These are phyloP conservation scores for Clunio marinus DNA, from an alignment of 2,888 invertebrate species.

Conservation along the genomic window DNA sequence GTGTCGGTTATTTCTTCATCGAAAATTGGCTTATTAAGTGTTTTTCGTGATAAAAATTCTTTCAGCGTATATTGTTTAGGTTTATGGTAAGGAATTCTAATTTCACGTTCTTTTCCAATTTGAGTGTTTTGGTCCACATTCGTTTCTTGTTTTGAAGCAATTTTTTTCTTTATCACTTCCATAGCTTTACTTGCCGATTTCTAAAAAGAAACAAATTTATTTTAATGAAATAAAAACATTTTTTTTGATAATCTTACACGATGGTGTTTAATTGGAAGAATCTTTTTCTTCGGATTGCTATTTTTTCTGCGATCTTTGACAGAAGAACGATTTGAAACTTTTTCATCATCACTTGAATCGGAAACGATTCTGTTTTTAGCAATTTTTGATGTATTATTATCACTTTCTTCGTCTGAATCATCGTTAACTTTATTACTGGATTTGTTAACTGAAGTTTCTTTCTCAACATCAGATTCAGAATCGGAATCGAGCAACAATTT, in stretches of 20 bases:
- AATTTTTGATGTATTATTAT: neutral
- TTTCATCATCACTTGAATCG: neutral
- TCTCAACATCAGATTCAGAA: neutral
- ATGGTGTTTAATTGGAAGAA: neutral
- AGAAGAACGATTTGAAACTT: neutral
- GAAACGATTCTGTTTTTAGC: neutral
- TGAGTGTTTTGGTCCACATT: constrained; percentile 71
- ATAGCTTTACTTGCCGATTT: constrained; percentile 4
- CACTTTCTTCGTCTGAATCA: neutral
- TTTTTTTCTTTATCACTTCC: constrained; percentile 12
- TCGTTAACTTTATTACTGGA: neutral
- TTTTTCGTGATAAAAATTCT: constrained; percentile 65
- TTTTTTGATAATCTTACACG: neutral
- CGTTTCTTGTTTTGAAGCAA: constrained; percentile 57
- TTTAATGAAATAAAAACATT: neutral
- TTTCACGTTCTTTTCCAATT: constrained; percentile 73
- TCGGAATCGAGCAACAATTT: constrained; percentile 2
- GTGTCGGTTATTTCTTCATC: neutral
- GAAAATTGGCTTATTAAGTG: constrained; percentile 43
- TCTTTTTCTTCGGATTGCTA: neutral
- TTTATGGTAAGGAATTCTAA: constrained; percentile 80
- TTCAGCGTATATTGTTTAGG: constrained; percentile 74
- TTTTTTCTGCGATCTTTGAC: neutral
- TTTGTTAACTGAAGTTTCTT: neutral
- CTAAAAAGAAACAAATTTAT: neutral